Base-by-base conservation (phyloP, 1,140 invertebrate genomes). In the Papilio dardanus region DNA sequence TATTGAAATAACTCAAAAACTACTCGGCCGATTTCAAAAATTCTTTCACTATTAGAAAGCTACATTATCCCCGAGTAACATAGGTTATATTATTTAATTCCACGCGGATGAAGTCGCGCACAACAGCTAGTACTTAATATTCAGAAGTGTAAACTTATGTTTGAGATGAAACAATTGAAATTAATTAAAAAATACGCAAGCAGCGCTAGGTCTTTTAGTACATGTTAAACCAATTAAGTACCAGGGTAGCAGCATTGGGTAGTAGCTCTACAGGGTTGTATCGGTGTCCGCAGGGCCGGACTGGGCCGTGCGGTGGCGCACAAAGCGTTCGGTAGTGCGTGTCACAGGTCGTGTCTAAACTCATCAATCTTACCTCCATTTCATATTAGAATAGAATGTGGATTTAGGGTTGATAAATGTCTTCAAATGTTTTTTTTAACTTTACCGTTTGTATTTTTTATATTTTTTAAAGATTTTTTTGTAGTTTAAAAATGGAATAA, bases 301-400 rank as follows among this genome's bases (percentile, higher is more conserved):
- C 82, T 79, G 74, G 77, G 54, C 30, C 54, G 30, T 68, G 58
- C 62, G 50, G 42, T 37, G 80, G 81, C 78, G 79, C 80, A 80
- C 76, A 77, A 74, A 80, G 77, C 82, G 82, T 91, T 92, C 90
- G 88, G 91, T 92, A 93, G 90, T 93, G 87, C 86, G 84, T 92
- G 91, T 93, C 91, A 92, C 83, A 92, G 91, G 90, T 93, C 88
- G 84, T 87, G 88, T 88, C 88, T 86, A 88, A 88, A 82, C 88
- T 87, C 91, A 93, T 93, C 90, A 93, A 93, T 93, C 91, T 91
- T 90, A 73, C 75, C 86, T 87, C 86, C 87, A 86, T 93, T 93
- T 92, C 89, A 89, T 89, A 87, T 89, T 79, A 85, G 83, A 88
- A 86, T 88, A 90, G 87, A 87, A 85, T 83, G 83, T 69, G 78